phyloP scores from a whole-genome alignment of 2,797 vertebrate genomes.

The Taeniopygia guttata region DNA sequence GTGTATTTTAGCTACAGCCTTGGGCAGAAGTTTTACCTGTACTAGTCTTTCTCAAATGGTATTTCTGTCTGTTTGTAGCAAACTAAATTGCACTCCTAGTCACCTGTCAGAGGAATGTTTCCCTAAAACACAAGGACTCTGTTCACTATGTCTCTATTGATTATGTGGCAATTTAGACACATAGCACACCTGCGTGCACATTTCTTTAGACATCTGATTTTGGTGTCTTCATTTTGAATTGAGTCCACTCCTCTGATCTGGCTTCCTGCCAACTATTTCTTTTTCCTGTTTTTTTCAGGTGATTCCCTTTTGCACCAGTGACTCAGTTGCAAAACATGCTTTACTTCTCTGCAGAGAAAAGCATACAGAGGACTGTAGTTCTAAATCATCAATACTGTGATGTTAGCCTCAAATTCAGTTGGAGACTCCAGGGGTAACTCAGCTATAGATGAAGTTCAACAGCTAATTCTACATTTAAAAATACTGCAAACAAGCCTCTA shows the following conservation, averaged over 20 bases:
- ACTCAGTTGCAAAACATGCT: neutral
- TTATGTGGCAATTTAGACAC: slow-evolving; percentile 11
- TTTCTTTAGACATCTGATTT: neutral
- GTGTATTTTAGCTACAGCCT: neutral
- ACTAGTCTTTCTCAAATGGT: neutral
- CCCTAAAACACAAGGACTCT: neutral
- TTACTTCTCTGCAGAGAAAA: neutral
- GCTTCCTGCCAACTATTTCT: neutral
- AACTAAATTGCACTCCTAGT: neutral
- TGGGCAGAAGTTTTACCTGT: neutral
- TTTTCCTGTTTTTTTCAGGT: neutral
- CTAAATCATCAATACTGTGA: neutral
- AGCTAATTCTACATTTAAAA: neutral
- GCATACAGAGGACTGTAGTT: neutral
- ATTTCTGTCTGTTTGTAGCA: neutral
- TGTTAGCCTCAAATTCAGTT: neutral
- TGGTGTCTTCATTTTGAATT: slow-evolving; percentile 25
- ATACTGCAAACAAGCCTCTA: neutral
- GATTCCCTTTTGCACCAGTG: neutral
- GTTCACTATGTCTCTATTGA: neutral
- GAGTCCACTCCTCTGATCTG: neutral
- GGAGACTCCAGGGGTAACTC: neutral
- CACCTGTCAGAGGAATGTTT: neutral
- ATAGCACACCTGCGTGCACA: neutral
- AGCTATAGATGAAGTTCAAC: neutral